phyloP scores from a whole-genome alignment of 2,888 invertebrate genomes.

The Philhelius pedissequus region DNA sequence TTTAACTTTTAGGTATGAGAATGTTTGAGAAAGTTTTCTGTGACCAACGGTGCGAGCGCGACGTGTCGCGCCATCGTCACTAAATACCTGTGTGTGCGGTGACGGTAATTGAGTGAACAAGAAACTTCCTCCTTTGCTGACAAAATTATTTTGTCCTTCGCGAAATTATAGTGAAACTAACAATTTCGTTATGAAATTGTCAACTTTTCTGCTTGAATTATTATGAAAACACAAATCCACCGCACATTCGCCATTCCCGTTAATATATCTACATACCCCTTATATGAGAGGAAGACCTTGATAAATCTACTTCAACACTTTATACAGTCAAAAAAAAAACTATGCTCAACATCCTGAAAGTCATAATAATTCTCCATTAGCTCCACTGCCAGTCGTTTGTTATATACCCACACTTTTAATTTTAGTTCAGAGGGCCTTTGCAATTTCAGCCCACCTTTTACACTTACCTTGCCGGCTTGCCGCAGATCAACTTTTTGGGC shows the following conservation, averaged over 20 bases:
- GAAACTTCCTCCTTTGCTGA: conserved; percentile 55
- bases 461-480: conserved; percentile 46
- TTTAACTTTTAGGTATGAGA: neutral
- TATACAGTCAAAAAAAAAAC: conserved; percentile 25
- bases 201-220: conserved; percentile 38
- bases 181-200: conserved; percentile 53
- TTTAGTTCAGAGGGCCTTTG: conserved; percentile 9
- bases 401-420: conserved; percentile 54
- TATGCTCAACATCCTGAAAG: conserved; percentile 41
- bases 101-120: conserved; percentile 53
- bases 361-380: conserved; percentile 59
- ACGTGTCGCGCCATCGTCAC: too few relatives aligned
- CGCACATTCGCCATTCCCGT: neutral
- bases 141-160: conserved; percentile 42
- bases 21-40: conserved; percentile 29
- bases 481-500: conserved; percentile 37
- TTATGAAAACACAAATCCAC: conserved; percentile 32
- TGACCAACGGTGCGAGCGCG: conserved; percentile 14
- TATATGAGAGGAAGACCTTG: neutral
- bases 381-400: conserved; percentile 48
- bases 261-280: neutral
- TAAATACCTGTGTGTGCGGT: conserved; percentile 49
- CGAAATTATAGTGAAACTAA: conserved; percentile 16
- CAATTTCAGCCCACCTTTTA: neutral
- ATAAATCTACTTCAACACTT: conserved; percentile 70